Base-by-base conservation (phyloP, 2,113 vertebrate genomes). In the Gymnarchus niloticus region DNA sequence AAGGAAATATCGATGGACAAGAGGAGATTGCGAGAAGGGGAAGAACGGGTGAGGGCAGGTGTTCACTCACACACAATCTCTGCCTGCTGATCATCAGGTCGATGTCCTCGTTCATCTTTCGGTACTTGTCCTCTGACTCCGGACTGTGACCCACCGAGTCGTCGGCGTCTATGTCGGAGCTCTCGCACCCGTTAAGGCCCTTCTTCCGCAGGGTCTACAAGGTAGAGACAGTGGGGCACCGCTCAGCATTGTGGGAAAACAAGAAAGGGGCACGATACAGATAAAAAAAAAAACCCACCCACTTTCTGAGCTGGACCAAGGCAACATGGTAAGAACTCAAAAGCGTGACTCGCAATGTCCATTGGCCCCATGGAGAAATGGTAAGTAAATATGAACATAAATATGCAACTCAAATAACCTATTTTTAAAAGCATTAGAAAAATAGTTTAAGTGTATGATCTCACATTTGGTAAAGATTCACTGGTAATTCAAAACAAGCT, bases 1-100 rank as follows among this genome's bases (percentile, higher is more conserved):
- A 25, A 94, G 95, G 95, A 95, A 95, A 94, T 94, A 93, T 56
- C 1, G 25, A 83, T 23, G 12, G 9, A 25, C n/a, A 51, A 46
- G 57, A 19, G n/a, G 41, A 46, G 41, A 96, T 89, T 93, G 93
- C 90, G 69, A 33, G 80, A 59, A 73, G 82, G 44, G 84, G 48
- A 83, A 83, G 44, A 84, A 33, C 92, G 90, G 92, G 91, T 94
- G 91, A 93, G 92, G 3, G 17, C 87, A 91, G 90, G 90, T 92
- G 90, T 88, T 89, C 92, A 97, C 98, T 96, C 96, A 99, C 98
- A 95, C 98, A 99, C 92, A 98, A 91, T 92, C 97, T 96, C 95
- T 99, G 97, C 87, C 98, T 95, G 96, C 95, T 98, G 95, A 99
- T 97, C 97, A 99, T 99, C 94, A 98, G 96, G 95, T 99, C 97